Base-by-base conservation (phyloP, 2,888 invertebrate species). In the Dione juno region DNA sequence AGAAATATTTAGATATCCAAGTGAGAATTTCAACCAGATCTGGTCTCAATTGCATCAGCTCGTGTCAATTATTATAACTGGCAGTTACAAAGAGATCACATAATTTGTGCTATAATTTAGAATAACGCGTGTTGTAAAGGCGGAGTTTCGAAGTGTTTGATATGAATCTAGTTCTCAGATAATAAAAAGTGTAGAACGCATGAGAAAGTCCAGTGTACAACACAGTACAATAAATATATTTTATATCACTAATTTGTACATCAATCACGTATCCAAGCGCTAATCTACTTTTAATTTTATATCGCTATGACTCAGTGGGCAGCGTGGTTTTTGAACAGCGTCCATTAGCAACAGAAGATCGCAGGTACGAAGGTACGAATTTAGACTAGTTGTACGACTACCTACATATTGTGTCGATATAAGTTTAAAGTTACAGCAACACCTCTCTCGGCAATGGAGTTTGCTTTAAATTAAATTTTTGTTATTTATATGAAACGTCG, bases 151-250 rank as follows among this genome's bases (percentile, higher is more conserved):
- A 61, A 45, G 61, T 45, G 28, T 45, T 57, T 57, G 57, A 57
- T 61, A 61, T n/a, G 28, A 45, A 45, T 61, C 61, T 61, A 61
- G 45, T 61, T 61, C 61, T 45, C 45, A 61, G 45, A 54, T 54
- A 74, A 66, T 73, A 61, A 61, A 61, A 61, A 61, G 61, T 45
- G 61, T 61, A 43, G n/a, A 45, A 61, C 28, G 45, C 45, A 61
- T 45, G 61, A 81, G 79, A 81, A 82, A 79, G 78, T 80, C 77
- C 79, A 80, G 82, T 80, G 77, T 74, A 79, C 71, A 75, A 74
- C 66, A 74, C 28, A 28, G 28, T 28, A 28, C 28, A 19, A 50
- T 16, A 10, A 77, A 77, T 77, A 72, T 75, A 76, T 74, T 75
- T 75, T 78, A 76, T 54, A 54, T 54, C 9, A 35, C 35, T 3